Percentiles rank a stretch among this genome's conserved stretches.
These are phyloP conservation scores for Eretmocerus hayati DNA, from an alignment of 2,888 invertebrate species.

Conservation along the genomic window DNA sequence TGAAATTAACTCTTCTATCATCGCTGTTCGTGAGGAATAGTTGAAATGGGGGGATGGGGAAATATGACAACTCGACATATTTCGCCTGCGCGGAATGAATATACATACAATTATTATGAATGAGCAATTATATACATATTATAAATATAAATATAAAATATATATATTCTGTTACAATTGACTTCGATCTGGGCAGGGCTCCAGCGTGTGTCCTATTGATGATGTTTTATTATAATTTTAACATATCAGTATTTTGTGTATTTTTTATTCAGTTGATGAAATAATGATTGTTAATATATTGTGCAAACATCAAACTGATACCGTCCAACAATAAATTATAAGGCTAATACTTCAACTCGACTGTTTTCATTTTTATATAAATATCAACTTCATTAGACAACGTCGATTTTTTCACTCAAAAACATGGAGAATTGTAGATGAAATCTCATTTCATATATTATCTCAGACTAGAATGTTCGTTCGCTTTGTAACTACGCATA, in stretches of 20 bases:
- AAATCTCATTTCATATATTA: no score
- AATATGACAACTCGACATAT: conserved; percentile 5
- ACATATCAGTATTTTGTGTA: conserved; percentile 43
- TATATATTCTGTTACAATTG: conserved; percentile 40
- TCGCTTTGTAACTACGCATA: no score
- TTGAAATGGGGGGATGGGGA: not conserved
- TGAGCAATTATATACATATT: conserved; percentile 22
- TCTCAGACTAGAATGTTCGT: no score
- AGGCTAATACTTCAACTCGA: conserved; percentile 30
- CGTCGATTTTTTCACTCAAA: no score
- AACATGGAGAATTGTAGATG: no score
- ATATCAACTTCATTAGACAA: no score
- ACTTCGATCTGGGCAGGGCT: conserved; percentile 41
- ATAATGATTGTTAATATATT: conserved; percentile 45
- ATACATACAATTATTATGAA: no score
- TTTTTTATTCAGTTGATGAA: conserved; percentile 38
- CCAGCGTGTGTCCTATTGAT: conserved; percentile 36
- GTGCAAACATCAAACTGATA: conserved; percentile 44
- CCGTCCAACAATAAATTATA: conserved; percentile 45
- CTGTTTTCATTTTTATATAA: no score
- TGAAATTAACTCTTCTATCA: not conserved
- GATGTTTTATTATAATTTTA: conserved; percentile 32
- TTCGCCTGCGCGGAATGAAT: conserved; percentile 6
- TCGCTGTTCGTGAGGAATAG: not conserved
- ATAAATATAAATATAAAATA: conserved; percentile 29